Evolutionary conservation across 2,888 invertebrate genomes (phyloP).

Genomic region (Lydus trimaculatus): DNA sequence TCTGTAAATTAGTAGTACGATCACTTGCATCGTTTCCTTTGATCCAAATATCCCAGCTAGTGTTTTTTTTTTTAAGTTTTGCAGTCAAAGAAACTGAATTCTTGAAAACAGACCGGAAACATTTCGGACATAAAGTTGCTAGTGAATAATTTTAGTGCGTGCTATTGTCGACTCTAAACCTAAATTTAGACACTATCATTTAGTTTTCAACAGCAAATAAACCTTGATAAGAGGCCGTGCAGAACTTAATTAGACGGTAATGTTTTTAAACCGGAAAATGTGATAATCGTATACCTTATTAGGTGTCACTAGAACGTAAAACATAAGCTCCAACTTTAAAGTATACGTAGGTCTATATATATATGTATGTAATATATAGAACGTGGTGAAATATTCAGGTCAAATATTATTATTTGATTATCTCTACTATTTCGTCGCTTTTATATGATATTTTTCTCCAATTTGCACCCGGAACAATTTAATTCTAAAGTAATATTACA

Average conservation of each 20-base stretch:
- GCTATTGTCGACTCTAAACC: not conserved
- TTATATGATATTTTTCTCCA: not conserved
- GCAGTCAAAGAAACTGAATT: not conserved
- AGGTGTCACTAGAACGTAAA: not conserved
- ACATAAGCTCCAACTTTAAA: too few species aligned
- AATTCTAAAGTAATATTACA: not conserved
- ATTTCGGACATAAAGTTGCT: not conserved
- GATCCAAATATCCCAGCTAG: too few species aligned
- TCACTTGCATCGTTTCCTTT: too few species aligned
- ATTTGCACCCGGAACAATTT: not conserved
- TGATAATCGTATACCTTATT: not conserved
- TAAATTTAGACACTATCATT: not conserved
- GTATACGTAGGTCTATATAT: too few species aligned
- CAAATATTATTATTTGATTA: constrained; percentile 1
- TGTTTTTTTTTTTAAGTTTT: too few species aligned
- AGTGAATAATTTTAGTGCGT: not conserved
- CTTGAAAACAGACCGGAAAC: not conserved
- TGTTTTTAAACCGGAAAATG: not conserved
- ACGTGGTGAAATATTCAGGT: not conserved
- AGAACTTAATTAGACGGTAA: not conserved
- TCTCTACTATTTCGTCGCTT: not conserved
- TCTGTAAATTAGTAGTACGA: too few species aligned
- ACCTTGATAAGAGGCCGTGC: not conserved
- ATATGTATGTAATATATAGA: not conserved
- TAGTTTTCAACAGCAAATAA: not conserved